Conservation (phyloP, 2,797 vertebrate species). For the Chloroceryle inda region DNA sequence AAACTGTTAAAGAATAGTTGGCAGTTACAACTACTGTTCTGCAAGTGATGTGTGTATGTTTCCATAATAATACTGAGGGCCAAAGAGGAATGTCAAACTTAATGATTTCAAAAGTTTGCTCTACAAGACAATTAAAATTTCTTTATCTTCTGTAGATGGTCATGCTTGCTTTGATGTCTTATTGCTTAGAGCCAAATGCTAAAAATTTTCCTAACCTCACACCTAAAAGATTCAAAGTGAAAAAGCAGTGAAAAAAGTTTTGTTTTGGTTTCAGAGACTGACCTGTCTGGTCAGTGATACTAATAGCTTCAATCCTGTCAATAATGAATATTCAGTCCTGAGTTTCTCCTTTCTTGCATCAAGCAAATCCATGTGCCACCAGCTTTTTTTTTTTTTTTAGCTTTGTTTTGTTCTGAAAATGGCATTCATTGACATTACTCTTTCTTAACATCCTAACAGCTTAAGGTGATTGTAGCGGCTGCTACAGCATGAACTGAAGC, state of each 20-base stretch:
- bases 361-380: not conserved
- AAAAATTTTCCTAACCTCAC: not conserved
- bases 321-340: not conserved
- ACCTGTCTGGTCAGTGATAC: not conserved
- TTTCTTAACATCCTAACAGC: not conserved
- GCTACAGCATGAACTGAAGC: not conserved
- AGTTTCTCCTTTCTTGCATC: not conserved
- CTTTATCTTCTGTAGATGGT: not conserved
- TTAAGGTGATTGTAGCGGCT: not conserved
- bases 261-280: not conserved
- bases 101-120: not conserved
- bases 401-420: not conserved
- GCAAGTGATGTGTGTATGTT: not conserved
- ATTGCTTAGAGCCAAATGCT: not conserved
- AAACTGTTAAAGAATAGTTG: not conserved
- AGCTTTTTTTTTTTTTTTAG: not conserved
- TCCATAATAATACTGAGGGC: not conserved
- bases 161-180: not conserved
- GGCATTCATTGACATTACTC: rapidly evolving
- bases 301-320: not conserved
- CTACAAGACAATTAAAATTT: not conserved
- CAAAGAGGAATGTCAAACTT: not conserved
- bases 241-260: not conserved
- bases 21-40: not conserved
- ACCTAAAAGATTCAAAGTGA: not conserved